Evolutionary conservation across 2,113 vertebrate species (phyloP), one percentile per base, ranked within the genome.

Genomic region (Emydura subglobosa): DNA sequence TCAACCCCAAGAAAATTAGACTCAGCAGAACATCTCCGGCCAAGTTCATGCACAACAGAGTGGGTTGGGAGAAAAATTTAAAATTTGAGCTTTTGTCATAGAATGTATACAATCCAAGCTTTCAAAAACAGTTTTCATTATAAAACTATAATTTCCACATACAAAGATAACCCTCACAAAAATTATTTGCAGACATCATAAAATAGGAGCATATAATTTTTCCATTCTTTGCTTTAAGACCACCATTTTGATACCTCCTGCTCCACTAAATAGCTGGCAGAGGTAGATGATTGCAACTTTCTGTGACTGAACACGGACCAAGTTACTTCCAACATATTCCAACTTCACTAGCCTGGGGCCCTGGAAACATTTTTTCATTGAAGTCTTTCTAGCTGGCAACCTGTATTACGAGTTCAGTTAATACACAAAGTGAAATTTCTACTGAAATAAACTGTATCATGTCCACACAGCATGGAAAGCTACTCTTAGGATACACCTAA

Each of bases 61-160:
- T 1, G 5, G 42, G n/a, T 55, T 17, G 49, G 4, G 7, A 80
- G 90, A 93, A 85, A 95, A 97, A 84, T 7, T 95, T 55, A 92
- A 44, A 39, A 81, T 88, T 51, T 55, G 51, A 83, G 42, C 61
- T 72, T 86, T 80, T 89, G 92, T 86, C 80, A 91, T 65, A 54
- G 89, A 96, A 83, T 88, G 95, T 88, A 92, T 50, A 97, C 76
- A 91, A 87, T 42, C 1, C 72, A 94, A 96, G 51, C 42, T 78
- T 94, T 82, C 83, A 84, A 96, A 96, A 92, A n/a, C 79, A 79
- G 42, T 93, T 53, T 68, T 88, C 89, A 85, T 92, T 96, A 95
- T 87, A 85, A 94, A 82, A 94, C 39, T 31, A 57, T 7, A 55
- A n/a, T 84, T 80, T 92, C 76, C 61, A 92, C 83, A 21, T 10